These are phyloP conservation scores for Elymnias hypermnestra DNA, from an alignment of 1,140 invertebrate species.

Conservation along the genomic window DNA sequence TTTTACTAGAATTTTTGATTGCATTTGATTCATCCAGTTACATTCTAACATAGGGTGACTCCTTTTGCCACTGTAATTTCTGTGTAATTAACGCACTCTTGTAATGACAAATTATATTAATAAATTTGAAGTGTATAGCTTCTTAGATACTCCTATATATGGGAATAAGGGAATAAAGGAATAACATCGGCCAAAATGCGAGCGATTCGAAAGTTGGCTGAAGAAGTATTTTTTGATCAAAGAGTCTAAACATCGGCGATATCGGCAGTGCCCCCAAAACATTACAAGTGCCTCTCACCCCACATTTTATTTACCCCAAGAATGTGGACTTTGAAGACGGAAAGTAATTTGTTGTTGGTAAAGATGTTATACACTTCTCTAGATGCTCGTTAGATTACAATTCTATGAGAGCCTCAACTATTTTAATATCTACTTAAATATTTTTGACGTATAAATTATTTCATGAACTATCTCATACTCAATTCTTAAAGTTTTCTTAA, in stretches of 20 bases:
- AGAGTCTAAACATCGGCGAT: constrained; percentile 29
- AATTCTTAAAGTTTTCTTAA: too few species aligned
- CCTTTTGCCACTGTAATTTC: too few species aligned
- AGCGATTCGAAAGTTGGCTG: constrained; percentile 29
- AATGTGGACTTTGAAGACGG: constrained; percentile 59
- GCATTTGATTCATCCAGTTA: too few species aligned
- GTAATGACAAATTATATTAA: too few species aligned
- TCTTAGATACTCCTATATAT: too few species aligned
- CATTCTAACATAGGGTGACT: too few species aligned
- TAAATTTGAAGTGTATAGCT: too few species aligned
- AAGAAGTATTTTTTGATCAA: constrained; percentile 51
- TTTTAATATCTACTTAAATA: constrained; percentile 6
- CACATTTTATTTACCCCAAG: constrained; percentile 56
- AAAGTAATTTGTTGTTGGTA: constrained; percentile 56
- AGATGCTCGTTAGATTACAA: constrained; percentile 32
- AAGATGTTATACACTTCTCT: constrained; percentile 31
- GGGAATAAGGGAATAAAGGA: too few species aligned
- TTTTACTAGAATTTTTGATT: too few species aligned
- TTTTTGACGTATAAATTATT: too few species aligned
- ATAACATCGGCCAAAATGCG: constrained; percentile 3
- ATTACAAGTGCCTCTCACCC: constrained; percentile 25
- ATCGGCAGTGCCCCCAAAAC: constrained; percentile 18
- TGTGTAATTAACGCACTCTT: too few species aligned
- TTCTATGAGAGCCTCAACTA: constrained; percentile 9
- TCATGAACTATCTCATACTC: too few species aligned